Evolutionary conservation across 2,888 invertebrate species (phyloP).

Genomic region (Phaedon cochleariae): DNA sequence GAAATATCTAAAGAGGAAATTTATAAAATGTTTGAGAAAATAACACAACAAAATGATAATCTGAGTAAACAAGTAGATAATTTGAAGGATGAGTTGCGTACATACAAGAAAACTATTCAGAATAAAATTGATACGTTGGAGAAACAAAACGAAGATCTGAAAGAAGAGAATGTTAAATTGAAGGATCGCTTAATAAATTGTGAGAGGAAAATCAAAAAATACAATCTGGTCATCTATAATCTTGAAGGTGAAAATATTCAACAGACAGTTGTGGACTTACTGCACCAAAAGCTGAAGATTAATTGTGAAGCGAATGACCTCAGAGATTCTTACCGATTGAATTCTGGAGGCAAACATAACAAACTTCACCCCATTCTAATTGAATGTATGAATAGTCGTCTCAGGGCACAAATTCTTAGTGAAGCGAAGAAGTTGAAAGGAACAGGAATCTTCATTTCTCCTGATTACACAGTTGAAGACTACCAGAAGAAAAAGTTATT

Average conservation of each 20-base stretch:
- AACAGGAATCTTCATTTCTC: neutral
- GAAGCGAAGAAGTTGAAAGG: neutral
- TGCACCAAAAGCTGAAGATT: neutral
- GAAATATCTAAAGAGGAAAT: neutral
- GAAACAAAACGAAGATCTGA: neutral
- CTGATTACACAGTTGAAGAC: neutral
- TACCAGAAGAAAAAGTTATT: neutral
- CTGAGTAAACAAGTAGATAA: neutral
- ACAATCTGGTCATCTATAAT: neutral
- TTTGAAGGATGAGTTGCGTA: neutral
- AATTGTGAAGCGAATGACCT: neutral
- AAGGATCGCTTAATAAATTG: too few relatives aligned
- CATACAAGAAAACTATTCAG: neutral
- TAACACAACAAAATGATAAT: neutral
- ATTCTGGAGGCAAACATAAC: slow-evolving; percentile 1
- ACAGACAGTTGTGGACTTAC: neutral
- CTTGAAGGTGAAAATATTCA: neutral
- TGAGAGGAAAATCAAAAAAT: too few relatives aligned
- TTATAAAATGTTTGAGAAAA: neutral
- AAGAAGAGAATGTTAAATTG: neutral
- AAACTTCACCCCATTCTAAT: neutral
- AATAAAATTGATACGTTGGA: neutral
- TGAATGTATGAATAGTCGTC: neutral
- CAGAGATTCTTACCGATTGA: slow-evolving; percentile 4
- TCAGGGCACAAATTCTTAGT: neutral